Evolutionary conservation across 2,797 vertebrate genomes (phyloP), one percentile per base, ranked within the genome.

Genomic region (Gastrophryne carolinensis): DNA sequence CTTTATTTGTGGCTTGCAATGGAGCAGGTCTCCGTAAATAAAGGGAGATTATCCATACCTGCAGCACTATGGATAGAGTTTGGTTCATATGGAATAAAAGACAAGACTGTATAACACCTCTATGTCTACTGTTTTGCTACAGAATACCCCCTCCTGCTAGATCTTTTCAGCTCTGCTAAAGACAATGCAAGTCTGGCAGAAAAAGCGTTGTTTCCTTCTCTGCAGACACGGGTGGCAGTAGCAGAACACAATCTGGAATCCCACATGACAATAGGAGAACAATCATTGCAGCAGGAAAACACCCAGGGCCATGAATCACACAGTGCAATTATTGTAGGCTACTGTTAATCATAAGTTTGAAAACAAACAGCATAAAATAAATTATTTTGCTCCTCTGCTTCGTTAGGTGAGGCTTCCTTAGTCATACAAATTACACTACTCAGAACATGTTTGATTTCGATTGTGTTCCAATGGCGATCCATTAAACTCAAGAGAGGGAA

Each of bases 301-400:
- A 19, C 58, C 44, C 19, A 23, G 41, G 58, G 54, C 73, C 17
- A 41, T 68, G 73, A 75, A 15, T 61, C 30, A 47, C 39, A 52
- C 47, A 75, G 52, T 58, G 41, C 54, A 68, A 68, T 68, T 58
- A 68, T 63, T 61, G 41, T 10, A 39, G 30, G 23, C 73, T 30
- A 75, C 68, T 68, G 73, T 67, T 75, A 75, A 67, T 75, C 73
- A 75, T 50, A 67, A 60, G 30, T 50, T 29, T 61, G 63, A 52
- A 67, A 67, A 67, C 52, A 74, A 66, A 49, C 41, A 60, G 19
- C 5, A 29, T 9, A 19, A 60, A 75, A 75, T 60, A 68, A 67
- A 75, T 67, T 1, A 52, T 61, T 60, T 15, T 37, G 44, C 41
- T 52, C 37, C 6, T 66, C 30, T 68, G 54, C 52, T 60, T 44